Percentiles rank a stretch among this genome's conserved stretches.
Conservation (phyloP, 2,113 vertebrate genomes). For the Phasianus colchicus region DNA sequence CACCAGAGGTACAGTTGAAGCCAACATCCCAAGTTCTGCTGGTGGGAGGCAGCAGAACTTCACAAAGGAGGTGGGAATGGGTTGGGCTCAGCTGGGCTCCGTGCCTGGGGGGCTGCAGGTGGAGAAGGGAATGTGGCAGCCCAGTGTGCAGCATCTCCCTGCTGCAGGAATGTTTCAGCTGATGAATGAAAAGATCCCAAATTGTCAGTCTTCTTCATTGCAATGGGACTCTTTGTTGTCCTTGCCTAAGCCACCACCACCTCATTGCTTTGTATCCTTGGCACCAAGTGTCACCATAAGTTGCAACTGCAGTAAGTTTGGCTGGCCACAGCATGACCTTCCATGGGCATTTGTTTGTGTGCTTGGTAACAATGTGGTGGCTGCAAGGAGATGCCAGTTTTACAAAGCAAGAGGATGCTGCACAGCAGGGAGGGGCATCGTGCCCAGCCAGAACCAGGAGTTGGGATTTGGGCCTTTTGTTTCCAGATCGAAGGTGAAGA, state of each 20-base stretch:
- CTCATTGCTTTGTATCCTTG: not conserved
- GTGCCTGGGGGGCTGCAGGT: not conserved
- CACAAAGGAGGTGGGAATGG: fast-evolving
- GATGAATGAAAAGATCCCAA: not conserved
- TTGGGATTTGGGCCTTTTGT: not conserved
- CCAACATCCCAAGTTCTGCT: not conserved
- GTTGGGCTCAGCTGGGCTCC: not conserved
- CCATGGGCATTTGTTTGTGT: not conserved
- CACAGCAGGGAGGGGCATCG: not conserved
- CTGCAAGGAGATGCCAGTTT: not conserved
- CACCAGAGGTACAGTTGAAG: not conserved
- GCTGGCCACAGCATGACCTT: not conserved
- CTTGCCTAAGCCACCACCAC: not conserved
- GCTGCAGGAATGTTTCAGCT: not conserved
- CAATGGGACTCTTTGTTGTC: not conserved
- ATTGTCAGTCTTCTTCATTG: not conserved
- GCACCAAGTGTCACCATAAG: not conserved
- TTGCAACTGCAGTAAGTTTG: not conserved
- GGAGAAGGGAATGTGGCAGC: not conserved
- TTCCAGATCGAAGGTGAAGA: not conserved
- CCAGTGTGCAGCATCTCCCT: fast-evolving
- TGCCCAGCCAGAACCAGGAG: not conserved
- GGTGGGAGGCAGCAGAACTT: not conserved
- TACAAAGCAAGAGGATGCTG: not conserved
- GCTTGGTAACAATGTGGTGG: not conserved